Evolutionary conservation across 2,888 invertebrate genomes (phyloP).

Genomic region (Aphodius granarius): DNA sequence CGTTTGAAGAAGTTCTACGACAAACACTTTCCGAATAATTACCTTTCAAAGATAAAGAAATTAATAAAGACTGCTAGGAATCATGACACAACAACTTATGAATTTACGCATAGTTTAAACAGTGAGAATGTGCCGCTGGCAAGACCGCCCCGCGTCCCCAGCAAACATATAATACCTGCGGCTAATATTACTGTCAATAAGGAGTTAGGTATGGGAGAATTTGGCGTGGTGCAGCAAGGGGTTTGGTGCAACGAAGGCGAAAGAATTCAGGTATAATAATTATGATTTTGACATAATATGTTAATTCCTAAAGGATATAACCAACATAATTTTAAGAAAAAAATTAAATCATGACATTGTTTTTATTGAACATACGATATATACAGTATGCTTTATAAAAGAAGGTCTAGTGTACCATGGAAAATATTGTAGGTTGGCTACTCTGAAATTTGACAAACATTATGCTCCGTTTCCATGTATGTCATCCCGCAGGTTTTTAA

Average conservation of each 20-base stretch:
- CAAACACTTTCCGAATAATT: constrained; percentile 92
- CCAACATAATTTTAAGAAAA: no score
- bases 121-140: constrained; percentile 51
- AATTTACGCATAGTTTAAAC: constrained; percentile 35
- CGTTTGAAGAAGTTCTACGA: constrained; percentile 92
- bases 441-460: no score
- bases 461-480: no score
- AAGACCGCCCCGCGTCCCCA: constrained; percentile 65
- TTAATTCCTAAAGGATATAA: no score
- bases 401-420: no score
- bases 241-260: constrained; percentile 96
- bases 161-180: constrained; percentile 81
- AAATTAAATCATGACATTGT: neutral
- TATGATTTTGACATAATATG: neutral
- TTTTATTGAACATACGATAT: neutral
- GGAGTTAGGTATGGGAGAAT: constrained; percentile 95
- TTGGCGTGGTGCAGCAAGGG: constrained; percentile 97
- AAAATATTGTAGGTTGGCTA: no score
- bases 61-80: constrained; percentile 68
- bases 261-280: constrained; percentile 62
- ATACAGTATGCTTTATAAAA: no score
- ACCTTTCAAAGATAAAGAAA: constrained; percentile 89
- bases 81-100: constrained; percentile 50
- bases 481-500: no score
- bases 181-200: constrained; percentile 93